These are phyloP conservation scores for Gila orcuttii DNA, from an alignment of 2,113 vertebrate genomes.

Conservation along the genomic window DNA sequence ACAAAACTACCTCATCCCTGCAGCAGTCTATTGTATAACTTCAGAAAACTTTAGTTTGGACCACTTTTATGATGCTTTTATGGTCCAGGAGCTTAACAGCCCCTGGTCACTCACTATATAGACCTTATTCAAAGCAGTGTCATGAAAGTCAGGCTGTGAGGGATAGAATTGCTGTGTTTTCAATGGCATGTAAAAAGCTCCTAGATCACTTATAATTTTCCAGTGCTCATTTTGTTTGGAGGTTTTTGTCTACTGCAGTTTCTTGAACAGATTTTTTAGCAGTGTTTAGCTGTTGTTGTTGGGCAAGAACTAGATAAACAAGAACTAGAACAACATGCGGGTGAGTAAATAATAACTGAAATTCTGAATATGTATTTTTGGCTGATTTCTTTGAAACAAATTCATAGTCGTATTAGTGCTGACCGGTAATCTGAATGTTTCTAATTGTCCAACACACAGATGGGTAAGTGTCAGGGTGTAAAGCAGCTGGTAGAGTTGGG, in stretches of 20 bases:
- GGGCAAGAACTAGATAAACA: neutral
- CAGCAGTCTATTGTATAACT: neutral
- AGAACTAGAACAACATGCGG: neutral
- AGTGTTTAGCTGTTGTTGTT: neutral
- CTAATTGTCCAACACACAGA: slow-evolving; percentile 21
- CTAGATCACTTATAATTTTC: no score
- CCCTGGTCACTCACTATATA: neutral
- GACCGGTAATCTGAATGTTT: neutral
- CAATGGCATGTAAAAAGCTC: no score
- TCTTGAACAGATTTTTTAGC: no score
- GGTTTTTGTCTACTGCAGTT: no score
- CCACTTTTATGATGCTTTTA: neutral
- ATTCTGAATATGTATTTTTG: neutral
- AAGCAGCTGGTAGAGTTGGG: slow-evolving; percentile 41
- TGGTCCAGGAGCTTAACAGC: neutral
- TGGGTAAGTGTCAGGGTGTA: slow-evolving; percentile 23
- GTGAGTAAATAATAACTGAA: neutral
- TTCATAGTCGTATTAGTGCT: neutral
- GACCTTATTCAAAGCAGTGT: no score
- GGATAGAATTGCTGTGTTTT: no score
- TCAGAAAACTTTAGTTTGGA: neutral
- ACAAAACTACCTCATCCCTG: neutral
- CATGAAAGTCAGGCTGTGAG: no score
- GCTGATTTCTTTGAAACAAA: neutral
- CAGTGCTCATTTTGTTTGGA: no score